Evolutionary conservation across 2,888 invertebrate genomes (phyloP), one percentile per base, ranked within the genome.

Genomic region (Monochamus alternatus): DNA sequence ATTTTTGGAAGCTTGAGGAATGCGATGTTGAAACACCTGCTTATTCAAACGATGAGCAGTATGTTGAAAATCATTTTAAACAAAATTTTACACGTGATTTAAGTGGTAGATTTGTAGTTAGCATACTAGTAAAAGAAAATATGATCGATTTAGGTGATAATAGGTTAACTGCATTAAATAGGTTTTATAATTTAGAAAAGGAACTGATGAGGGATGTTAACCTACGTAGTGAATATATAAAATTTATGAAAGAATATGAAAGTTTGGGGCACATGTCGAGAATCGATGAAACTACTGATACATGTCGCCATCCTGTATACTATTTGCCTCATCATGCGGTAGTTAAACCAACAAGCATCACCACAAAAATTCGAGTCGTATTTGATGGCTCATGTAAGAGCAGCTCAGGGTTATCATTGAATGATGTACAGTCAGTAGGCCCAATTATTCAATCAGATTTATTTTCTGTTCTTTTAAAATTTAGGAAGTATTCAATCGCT

Each of bases 121-220:
- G 60, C 44, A 52, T 80, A 14, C 78, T 76, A 43, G 51, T 79
- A 31, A 75, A 70, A 63, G 44, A 73, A 14, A 69, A 47, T 55
- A n/a, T 73, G 7, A 31, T 44, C 1, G n/a, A 70, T 32, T 75
- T 81, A 59, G 83, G 79, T 51, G 72, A 78, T 14, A 79, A 80
- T 5, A 69, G 52, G 52, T 14, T 66, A 12, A 74, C 44, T 22
- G 81, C 83, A 8, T 58, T 58, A 12, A 78, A 76, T 22, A 47
- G 80, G 22, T 81, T 82, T 73, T 60, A 69, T 8, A 62, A 62
- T 22, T 59, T 81, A 14, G 81, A 83, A 69, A 58, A 62, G 31
- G 73, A 67, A 60, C 67, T 79, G 7, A 4, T 8, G 14, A 75
- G 79, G 14, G 77, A 79, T 65, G 31, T 31, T 10, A 32, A 62